Base-by-base conservation (phyloP, 1,140 invertebrate species). In the Drosophila kohkoa region DNA sequence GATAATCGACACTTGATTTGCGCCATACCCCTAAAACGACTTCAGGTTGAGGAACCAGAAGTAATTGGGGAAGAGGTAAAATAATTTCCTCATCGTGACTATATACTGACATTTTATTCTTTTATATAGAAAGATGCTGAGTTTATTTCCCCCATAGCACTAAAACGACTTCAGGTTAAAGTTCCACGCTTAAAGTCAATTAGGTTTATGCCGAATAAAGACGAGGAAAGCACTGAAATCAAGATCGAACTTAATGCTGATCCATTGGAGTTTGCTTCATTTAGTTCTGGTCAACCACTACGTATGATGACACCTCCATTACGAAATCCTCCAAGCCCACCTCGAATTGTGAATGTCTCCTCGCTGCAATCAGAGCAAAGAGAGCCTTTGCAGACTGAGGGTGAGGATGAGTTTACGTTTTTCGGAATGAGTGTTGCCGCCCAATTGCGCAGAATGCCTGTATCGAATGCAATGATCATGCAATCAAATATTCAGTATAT, bases 401-500 rank as follows among this genome's bases (percentile, higher is more conserved):
- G 28, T 6, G 81, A 89, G 6, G 85, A 88, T 46, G 85, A 88
- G 43, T 88, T 88, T 16, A 85, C 74, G n/a, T 88, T 57, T 48
- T 88, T 88, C 25, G 85, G 85, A 1, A 25, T 88, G 0, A 89
- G 85, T 28, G 81, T 88, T 8, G 85, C 75, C 1, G 85, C 85
- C 5, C 85, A 88, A 25, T 59, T 88, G 4, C 77, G 85, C 1
- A 81, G 70, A 28, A 88, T 88, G 85, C 85, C 85, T 1, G 38
- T 88, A 1, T 51, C 69, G n/a, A 85, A 64, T 73, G 81, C 85
- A 0, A 79, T 89, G 85, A 38, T 81, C 10, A 81, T 88, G 78
- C 85, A 89, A 20, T 85, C 85, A 0, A 85, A 79, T 11, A 88
- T 88, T 11, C 85, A 88, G 66, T 69, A 81, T 20, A 73, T 85